Conservation (phyloP, 2,797 vertebrate species). For the Pangasius macronema region DNA sequence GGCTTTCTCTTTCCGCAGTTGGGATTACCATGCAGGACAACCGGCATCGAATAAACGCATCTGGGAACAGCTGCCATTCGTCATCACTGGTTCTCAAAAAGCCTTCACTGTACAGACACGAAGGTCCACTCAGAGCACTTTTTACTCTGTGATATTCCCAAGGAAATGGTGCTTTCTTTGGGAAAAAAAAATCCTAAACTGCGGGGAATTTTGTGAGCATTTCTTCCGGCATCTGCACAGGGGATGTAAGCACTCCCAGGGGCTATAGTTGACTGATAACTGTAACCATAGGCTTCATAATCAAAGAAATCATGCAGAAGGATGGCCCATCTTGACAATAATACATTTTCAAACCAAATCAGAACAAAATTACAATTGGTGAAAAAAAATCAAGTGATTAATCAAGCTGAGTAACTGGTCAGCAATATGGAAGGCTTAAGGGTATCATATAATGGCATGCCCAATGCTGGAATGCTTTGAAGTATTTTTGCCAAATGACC, state of each 20-base stretch:
- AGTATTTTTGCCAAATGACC: conserved; percentile 22
- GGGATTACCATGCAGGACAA: conserved; percentile 74
- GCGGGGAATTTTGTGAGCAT: conserved; percentile 27
- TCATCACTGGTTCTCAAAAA: conserved; percentile 57
- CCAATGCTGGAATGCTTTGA: conserved; percentile 22
- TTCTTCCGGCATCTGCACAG: conserved; percentile 50
- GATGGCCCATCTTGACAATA: not conserved
- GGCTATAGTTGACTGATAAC: conserved; percentile 42
- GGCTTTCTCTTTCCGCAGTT: conserved; percentile 64
- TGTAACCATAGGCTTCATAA: conserved; percentile 14
- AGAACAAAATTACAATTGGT: not conserved
- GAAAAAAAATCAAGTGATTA: not conserved
- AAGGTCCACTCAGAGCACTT: conserved; percentile 45
- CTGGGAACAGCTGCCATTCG: conserved; percentile 78
- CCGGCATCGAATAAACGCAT: conserved; percentile 73
- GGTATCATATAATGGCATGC: conserved; percentile 6
- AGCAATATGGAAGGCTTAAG: not conserved
- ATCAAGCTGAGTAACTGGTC: not conserved
- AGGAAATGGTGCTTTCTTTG: conserved; percentile 17
- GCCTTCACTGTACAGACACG: conserved; percentile 46
- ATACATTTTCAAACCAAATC: not conserved
- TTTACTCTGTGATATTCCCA: conserved; percentile 35
- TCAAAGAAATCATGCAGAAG: conserved; percentile 5
- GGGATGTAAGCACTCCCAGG: conserved; percentile 45
- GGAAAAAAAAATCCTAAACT: conserved; percentile 14